A percentile compares a stretch with the other conserved stretches of the same genome.
Conservation (phyloP, 2,888 invertebrate species). For the Agrochola macilenta region DNA sequence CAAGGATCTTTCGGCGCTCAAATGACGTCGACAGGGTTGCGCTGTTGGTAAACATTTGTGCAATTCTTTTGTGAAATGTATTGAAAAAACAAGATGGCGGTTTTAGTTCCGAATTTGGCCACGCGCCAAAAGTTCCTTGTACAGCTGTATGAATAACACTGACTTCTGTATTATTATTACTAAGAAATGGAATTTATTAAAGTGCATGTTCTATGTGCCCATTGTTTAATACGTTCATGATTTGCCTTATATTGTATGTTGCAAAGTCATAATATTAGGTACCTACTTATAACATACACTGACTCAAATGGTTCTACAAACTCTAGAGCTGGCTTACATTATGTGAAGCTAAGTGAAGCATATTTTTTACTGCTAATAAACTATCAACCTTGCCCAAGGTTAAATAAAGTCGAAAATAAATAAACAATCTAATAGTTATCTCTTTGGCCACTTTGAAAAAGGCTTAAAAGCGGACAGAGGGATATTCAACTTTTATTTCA, state of each 20-base stretch:
- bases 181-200: constrained; percentile 10
- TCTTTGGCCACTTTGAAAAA: background rate
- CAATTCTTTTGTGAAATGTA: background rate
- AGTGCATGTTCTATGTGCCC: background rate
- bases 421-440: background rate
- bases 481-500: background rate
- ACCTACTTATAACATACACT: background rate
- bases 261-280: too few relatives aligned
- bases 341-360: background rate
- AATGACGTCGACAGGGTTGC: background rate
- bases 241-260: constrained; percentile 3
- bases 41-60: background rate
- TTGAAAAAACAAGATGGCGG: background rate
- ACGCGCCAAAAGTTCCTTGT: background rate
- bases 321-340: background rate
- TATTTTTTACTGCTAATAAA: background rate
- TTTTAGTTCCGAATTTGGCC: background rate
- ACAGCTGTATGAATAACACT: constrained; percentile 42
- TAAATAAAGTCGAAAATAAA: constrained; percentile 14
- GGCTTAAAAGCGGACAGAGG: background rate
- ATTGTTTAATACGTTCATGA: background rate
- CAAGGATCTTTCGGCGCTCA: background rate
- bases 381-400: background rate
- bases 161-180: constrained; percentile 35
- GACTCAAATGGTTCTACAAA: constrained; percentile 16